Evolutionary conservation across 2,888 invertebrate genomes (phyloP).

Genomic region (Tanypteryx hageni): DNA sequence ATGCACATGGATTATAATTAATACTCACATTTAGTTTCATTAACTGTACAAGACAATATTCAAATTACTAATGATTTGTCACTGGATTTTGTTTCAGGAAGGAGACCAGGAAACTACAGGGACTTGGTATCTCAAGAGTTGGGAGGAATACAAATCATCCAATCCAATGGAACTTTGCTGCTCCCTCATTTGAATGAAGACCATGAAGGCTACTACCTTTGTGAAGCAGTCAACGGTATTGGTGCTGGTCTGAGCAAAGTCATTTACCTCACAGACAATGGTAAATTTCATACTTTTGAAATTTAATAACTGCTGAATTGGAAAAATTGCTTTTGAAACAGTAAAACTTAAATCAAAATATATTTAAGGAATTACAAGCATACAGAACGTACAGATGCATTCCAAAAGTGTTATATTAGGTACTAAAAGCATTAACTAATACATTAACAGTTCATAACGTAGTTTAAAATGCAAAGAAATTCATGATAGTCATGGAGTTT

Average conservation of each 20-base stretch:
- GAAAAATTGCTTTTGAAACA: too few relatives aligned
- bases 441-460: too few relatives aligned
- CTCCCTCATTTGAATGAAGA: slow-evolving; percentile 68
- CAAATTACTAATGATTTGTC: background rate
- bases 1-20: too few relatives aligned
- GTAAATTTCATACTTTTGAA: slow-evolving; percentile 67
- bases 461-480: too few relatives aligned
- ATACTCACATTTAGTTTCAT: too few relatives aligned
- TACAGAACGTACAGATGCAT: too few relatives aligned
- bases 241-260: slow-evolving; percentile 74
- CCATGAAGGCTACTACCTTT: slow-evolving; percentile 73
- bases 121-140: slow-evolving; percentile 60
- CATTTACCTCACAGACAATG: slow-evolving; percentile 71
- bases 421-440: too few relatives aligned
- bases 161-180: slow-evolving; percentile 70
- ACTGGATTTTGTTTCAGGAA: slow-evolving; percentile 66
- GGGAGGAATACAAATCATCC: slow-evolving; percentile 62
- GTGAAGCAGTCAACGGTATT: slow-evolving; percentile 74
- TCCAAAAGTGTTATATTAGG: too few relatives aligned
- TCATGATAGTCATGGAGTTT: too few relatives aligned
- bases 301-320: too few relatives aligned
- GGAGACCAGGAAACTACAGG: slow-evolving; percentile 67
- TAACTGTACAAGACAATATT: background rate
- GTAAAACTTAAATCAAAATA: too few relatives aligned
- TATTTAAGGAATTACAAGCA: too few relatives aligned